Conservation (phyloP, 2,888 invertebrate species). For the Tuta absoluta region DNA sequence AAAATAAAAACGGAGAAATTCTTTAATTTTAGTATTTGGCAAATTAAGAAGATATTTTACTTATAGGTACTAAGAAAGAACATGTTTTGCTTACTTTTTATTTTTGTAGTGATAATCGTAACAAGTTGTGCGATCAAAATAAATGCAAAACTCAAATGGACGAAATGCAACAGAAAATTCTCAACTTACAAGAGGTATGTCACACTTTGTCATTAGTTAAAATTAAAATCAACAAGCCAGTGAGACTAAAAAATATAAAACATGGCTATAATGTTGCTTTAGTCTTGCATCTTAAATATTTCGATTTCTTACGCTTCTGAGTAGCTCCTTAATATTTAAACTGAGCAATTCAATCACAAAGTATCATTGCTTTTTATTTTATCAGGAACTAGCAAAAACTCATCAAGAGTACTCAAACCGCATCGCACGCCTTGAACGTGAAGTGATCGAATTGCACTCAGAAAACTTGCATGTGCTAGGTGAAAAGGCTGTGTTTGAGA, state of each 20-base stretch:
- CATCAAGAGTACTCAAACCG: constrained; percentile 50
- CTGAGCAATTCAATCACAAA: not conserved
- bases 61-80: not conserved
- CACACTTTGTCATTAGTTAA: not conserved
- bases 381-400: constrained; percentile 52
- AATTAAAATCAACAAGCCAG: no score
- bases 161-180: constrained; percentile 59
- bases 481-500: constrained; percentile 34
- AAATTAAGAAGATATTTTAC: no score
- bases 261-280: no score
- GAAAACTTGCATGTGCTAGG: constrained; percentile 43
- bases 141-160: constrained; percentile 59
- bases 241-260: no score
- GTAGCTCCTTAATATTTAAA: not conserved
- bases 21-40: not conserved
- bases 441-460: constrained; percentile 40
- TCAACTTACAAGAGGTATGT: constrained; percentile 56
- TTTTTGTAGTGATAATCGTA: not conserved
- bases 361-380: not conserved
- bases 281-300: no score
- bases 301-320: not conserved
- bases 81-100: not conserved
- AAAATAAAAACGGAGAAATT: no score
- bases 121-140: constrained; percentile 54
- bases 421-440: constrained; percentile 48